Conservation (phyloP, 2,888 invertebrate genomes). For the Andrena camellia region DNA sequence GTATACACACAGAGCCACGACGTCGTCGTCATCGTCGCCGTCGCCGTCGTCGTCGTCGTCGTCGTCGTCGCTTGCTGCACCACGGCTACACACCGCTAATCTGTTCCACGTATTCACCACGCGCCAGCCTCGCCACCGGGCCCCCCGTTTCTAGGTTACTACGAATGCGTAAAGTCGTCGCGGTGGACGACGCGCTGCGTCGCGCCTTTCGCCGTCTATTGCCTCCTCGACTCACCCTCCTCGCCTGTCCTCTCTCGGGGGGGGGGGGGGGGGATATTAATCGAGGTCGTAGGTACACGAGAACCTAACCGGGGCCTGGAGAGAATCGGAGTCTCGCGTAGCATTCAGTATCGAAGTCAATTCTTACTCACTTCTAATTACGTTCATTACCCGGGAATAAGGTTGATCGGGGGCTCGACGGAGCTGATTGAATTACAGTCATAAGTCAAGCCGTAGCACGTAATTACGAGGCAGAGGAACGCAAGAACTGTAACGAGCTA, state of each 20-base stretch:
- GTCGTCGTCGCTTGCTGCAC: conserved; percentile 33
- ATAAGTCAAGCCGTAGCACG: not conserved
- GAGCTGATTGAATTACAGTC: conserved; percentile 4
- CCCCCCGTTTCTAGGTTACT: conserved; percentile 80
- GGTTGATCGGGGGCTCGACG: not conserved
- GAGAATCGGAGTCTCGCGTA: not conserved
- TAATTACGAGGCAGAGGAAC: conserved; percentile 7
- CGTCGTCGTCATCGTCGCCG: conserved; percentile 35
- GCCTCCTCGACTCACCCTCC: conserved; percentile 34
- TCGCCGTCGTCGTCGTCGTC: not conserved
- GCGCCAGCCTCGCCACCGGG: conserved; percentile 64
- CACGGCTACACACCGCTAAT: conserved; percentile 64
- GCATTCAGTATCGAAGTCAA: not conserved
- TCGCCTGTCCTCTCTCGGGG: conserved; percentile 51
- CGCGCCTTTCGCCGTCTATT: conserved; percentile 69
- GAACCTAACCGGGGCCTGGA: not conserved
- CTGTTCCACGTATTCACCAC: conserved; percentile 71
- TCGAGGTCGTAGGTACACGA: conserved; percentile 64
- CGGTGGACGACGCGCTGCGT: conserved; percentile 52
- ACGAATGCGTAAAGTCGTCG: conserved; percentile 73
- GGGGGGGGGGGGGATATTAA: no score
- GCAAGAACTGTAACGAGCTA: conserved; percentile 1
- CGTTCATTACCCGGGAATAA: no score
- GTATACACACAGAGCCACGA: conserved; percentile 38
- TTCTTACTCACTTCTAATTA: no score